Evolutionary conservation across 2,113 vertebrate species (phyloP).

Genomic region (Gobio gobio): DNA sequence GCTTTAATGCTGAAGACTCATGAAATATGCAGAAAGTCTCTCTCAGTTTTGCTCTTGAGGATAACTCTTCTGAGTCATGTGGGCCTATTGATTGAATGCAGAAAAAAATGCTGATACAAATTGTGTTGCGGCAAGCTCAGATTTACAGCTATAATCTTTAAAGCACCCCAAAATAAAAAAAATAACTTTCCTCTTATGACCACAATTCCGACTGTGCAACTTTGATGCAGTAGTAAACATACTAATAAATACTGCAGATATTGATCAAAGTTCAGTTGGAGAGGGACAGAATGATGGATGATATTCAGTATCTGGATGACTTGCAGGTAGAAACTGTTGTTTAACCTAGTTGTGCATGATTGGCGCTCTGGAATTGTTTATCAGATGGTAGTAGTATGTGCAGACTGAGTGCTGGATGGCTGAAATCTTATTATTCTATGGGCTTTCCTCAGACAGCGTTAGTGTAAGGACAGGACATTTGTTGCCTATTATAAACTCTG

Average conservation of each 20-base stretch:
- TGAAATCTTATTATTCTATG: background rate
- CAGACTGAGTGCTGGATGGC: background rate
- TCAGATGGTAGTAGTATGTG: background rate
- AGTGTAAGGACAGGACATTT: background rate
- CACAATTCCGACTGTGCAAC: background rate
- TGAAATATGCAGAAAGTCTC: constrained; percentile 51
- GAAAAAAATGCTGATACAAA: constrained; percentile 35
- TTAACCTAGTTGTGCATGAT: background rate
- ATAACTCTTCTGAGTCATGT: constrained; percentile 34
- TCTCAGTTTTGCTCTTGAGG: constrained; percentile 19
- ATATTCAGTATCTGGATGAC: background rate
- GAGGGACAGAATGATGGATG: background rate
- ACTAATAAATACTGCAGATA: background rate
- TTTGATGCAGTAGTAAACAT: background rate
- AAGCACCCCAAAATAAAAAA: constrained; percentile 5
- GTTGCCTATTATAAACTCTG: background rate
- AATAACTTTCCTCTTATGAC: background rate
- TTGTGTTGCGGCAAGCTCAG: constrained; percentile 35
- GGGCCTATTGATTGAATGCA: constrained; percentile 41
- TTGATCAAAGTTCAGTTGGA: background rate
- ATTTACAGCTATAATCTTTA: constrained; percentile 9
- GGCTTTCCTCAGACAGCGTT: background rate
- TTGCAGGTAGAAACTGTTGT: background rate
- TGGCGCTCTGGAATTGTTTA: background rate
- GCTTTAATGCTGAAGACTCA: constrained; percentile 44